Evolutionary conservation across 2,113 vertebrate species (phyloP), one percentile per base, ranked within the genome.

Genomic region (Ammodramus savannarum): DNA sequence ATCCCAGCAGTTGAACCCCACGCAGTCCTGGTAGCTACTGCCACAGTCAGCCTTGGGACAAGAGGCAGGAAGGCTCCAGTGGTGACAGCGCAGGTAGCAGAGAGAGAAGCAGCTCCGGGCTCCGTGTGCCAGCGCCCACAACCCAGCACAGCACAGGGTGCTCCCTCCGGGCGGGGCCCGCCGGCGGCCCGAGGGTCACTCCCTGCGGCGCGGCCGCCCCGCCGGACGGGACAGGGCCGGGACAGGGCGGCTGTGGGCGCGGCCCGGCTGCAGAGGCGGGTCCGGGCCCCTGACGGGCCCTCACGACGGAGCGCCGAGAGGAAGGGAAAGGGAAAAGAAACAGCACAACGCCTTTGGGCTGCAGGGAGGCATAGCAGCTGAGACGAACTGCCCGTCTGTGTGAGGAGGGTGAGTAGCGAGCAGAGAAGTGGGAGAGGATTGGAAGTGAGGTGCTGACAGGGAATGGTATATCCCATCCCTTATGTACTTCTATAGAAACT

Each of bases 111-210:
- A 39, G 16, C 58, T 31, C 20, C 18, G 4, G 13, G 8, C 34
- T 8, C n/a, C 13, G 11, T 1, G 26, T 4, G 39, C 27, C n/a
- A 34, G n/a, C 43, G 4, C 16, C 36, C 61, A 13, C 7, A 38
- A 2, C 23, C 17, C 51, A 27, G 15, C 41, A n/a, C 43, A 11
- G 1, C 19, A 0, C 46, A 0, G 19, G 7, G 2, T 0, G 15
- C 48, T 20, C 8, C 14, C 12, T 2, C 2, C 62, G 0, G 29
- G 7, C 17, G 20, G 27, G 27, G 27, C 22, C 67, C 13, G 25
- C 14, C 22, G 17, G 25, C 27, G 2, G 17, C 63, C 73, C 8
- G 8, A 26, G 6, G 7, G 3, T 0, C 16, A 0, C 20, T 7
- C 9, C 11, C 15, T 2, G 19, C 13, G 7, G 1, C 8, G 4